Evolutionary conservation across 2,113 vertebrate genomes (phyloP), one percentile per base, ranked within the genome.

Genomic region (Phocoena sinus): DNA sequence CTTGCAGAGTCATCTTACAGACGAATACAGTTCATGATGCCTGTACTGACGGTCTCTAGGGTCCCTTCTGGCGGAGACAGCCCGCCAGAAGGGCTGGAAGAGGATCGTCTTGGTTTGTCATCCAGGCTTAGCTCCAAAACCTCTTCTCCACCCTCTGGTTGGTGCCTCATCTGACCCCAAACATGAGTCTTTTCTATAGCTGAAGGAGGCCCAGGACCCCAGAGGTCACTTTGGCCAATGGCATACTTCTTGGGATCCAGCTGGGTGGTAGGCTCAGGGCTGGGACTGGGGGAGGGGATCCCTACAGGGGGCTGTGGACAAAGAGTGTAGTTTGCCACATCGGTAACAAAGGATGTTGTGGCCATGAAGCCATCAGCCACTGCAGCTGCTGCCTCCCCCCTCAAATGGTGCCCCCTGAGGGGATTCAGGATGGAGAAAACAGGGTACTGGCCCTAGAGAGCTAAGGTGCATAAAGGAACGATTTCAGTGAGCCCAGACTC

Each of bases 1-100:
- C 31, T 38, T 33, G 31, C 12, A 18, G n/a, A 56, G 60, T 44
- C 26, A 12, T 28, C n/a, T 74, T 26, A 20, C 25, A 56, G 38
- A 53, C 31, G 28, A 58, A 28, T 11, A 23, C 28, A 5, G 65
- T 25, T 21, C 67, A 21, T 70, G 53, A 12, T 5, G 12, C 33
- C 9, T 31, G 6, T 0, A 0, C 2, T 21, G 44, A 50, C 65
- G 6, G 1, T 36, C 26, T 33, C 73, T 7, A 4, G 71, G 80
- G 60, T 38, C 47, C 31, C 62, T 67, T 63, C 60, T 20, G 58
- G 56, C 31, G 0, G 3, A 18, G 20, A n/a, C 33, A 38, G 11
- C 23, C 21, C 2, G 9, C 44, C 44, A 47, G 44, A 47, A 1
- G 84, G 58, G 53, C 38, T 76, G 50, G 68, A 60, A 28, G 23